A percentile compares a stretch with the other conserved stretches of the same genome.
Conservation (phyloP, 2,113 vertebrate species). For the Chloropsis cyanopogon region DNA sequence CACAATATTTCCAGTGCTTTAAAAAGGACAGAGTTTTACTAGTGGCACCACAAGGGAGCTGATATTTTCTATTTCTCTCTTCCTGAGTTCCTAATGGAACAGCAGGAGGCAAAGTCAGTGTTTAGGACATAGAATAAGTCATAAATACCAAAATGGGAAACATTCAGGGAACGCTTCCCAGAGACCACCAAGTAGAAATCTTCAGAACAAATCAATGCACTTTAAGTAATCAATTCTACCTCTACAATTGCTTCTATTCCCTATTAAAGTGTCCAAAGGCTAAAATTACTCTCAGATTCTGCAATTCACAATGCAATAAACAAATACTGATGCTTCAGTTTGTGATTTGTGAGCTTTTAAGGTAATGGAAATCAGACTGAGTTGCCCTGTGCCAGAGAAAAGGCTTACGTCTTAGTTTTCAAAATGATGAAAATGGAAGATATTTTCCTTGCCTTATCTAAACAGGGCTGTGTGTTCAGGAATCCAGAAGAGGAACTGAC, state of each 20-base stretch:
- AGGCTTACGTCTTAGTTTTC: rapidly evolving
- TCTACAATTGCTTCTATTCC: background rate
- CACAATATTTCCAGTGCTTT: background rate
- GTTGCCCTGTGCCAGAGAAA: background rate
- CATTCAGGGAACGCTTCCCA: background rate
- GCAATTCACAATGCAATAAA: background rate
- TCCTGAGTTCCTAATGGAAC: background rate
- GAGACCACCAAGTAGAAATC: background rate
- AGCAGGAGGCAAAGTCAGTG: background rate
- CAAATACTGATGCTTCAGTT: background rate
- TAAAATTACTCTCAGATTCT: background rate
- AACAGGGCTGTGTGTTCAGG: background rate
- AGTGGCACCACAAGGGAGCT: background rate
- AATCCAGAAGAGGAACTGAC: background rate
- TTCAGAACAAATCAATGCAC: background rate
- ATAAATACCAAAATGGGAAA: background rate
- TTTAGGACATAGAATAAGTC: background rate
- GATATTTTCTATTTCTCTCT: background rate
- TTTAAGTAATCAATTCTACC: background rate
- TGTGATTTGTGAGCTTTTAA: background rate
- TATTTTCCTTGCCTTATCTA: background rate
- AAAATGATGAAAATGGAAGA: rapidly evolving
- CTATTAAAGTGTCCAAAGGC: background rate
- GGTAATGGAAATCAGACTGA: background rate
- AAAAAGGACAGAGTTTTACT: background rate